These are phyloP conservation scores for Agonopterix alstromeriana DNA, from an alignment of 2,888 invertebrate genomes.

Conservation along the genomic window DNA sequence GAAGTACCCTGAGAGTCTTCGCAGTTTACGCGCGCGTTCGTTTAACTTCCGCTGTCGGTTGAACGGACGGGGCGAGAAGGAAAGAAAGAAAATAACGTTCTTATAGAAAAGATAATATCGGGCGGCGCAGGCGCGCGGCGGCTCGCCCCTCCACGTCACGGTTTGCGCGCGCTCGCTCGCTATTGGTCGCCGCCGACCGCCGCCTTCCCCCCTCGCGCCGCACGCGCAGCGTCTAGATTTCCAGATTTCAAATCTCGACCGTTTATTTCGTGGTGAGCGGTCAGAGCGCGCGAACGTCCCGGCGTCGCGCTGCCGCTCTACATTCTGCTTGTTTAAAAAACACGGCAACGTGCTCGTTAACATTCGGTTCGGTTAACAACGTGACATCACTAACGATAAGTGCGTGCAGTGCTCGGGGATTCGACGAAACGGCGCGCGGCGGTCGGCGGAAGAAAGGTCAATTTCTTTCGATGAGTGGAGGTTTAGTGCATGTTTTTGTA, in stretches of 20 bases:
- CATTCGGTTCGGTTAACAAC: slow-evolving; percentile 60
- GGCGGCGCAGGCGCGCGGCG: slow-evolving; percentile 25
- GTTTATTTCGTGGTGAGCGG: slow-evolving; percentile 71
- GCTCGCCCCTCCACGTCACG: slow-evolving; percentile 50
- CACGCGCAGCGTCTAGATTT: slow-evolving; percentile 70
- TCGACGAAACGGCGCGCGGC: slow-evolving; percentile 16
- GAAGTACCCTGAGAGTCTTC: slow-evolving; percentile 31
- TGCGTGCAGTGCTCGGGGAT: slow-evolving; percentile 61
- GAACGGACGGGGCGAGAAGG: slow-evolving; percentile 59
- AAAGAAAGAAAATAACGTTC: slow-evolving; percentile 73
- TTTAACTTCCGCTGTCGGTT: slow-evolving; percentile 72
- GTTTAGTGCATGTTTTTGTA: slow-evolving; percentile 82
- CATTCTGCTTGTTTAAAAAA: slow-evolving; percentile 41
- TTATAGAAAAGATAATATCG: slow-evolving; percentile 68
- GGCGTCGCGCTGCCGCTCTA: slow-evolving; percentile 29
- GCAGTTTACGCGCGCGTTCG: slow-evolving; percentile 68
- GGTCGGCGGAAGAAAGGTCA: slow-evolving; percentile 49
- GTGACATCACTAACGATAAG: slow-evolving; percentile 61
- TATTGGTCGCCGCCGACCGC: slow-evolving; percentile 41
- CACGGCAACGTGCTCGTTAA: slow-evolving; percentile 63
- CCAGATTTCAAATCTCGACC: slow-evolving; percentile 76
- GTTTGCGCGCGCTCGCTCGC: slow-evolving; percentile 49
- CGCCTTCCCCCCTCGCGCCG: slow-evolving; percentile 41
- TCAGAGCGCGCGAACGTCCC: slow-evolving; percentile 48
- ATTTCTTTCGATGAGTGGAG: slow-evolving; percentile 84